A percentile compares a stretch with the other conserved stretches of the same genome.
These are phyloP conservation scores for Formica selysi DNA, from an alignment of 1,140 invertebrate species.

Conservation along the genomic window DNA sequence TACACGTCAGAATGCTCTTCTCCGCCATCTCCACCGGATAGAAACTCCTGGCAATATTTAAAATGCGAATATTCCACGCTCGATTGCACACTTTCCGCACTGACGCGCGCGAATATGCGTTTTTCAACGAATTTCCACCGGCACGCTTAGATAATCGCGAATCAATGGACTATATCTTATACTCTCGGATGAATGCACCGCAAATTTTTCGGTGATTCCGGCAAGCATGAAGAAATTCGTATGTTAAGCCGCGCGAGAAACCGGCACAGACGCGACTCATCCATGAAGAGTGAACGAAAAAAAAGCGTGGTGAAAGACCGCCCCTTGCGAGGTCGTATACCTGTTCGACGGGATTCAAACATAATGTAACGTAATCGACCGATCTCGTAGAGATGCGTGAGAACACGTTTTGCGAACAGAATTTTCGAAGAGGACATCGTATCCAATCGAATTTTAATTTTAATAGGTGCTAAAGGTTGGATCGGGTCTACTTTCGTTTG, in stretches of 20 bases:
- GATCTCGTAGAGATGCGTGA: not conserved
- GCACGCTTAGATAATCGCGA: not conserved
- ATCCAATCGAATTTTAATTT: not conserved
- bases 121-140: not conserved
- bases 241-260: not conserved
- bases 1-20: slow-evolving; percentile 26
- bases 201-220: not conserved
- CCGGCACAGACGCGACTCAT: not conserved
- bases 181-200: not conserved
- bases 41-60: not conserved
- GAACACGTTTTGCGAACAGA: slow-evolving; percentile 1
- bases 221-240: not conserved
- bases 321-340: not conserved
- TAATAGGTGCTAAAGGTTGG: too few relatives aligned
- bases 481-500: not conserved
- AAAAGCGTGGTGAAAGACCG: not conserved
- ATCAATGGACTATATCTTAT: not conserved
- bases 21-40: slow-evolving; percentile 26
- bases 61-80: not conserved
- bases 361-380: not conserved
- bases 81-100: not conserved
- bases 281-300: not conserved
- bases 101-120: slow-evolving; percentile 7
- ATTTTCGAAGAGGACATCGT: too few relatives aligned
- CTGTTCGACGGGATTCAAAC: not conserved